Base-by-base conservation (phyloP, 1,140 invertebrate genomes). In the Leptinotarsa texana region DNA sequence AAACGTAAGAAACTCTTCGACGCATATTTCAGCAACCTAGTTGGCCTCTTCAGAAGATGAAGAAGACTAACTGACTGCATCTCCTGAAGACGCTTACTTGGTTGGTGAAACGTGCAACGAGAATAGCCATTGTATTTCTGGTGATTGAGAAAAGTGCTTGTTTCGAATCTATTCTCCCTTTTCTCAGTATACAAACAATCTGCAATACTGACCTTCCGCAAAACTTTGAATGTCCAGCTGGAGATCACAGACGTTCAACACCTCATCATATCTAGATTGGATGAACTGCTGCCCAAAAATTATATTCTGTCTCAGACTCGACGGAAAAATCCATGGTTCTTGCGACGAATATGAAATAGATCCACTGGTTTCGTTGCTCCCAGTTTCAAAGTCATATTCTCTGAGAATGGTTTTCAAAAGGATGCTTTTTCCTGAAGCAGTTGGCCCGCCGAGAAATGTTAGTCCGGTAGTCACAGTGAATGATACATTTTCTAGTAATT, bases 391-490 rank as follows among this genome's bases (percentile, higher is more conserved):
- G 57, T 95, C 82, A 18, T 57, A 57, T 82, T 96, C 95, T 27
- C 89, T 86, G 1, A 96, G 84, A 67, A 96, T 87, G 0, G 89
- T 86, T 79, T 94, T 88, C 1, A 94, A 83, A 1, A 94, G 79
- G 0, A 91, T 93, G 8, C 90, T 91, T 88, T 96, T 96, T 13
- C 95, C 94, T 13, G 92, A 87, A 18, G 94, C 94, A 18, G 96
- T 92, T 66, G 92, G 88, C 21, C 95, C 95, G 49, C 93, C 91
- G 1, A 96, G 83, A 5, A 91, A 90, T 42, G 91, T 82, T 51
- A 95, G 87, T 3, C 91, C 91, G 6, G 87, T 84, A 73, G 85
- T 81, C 1, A 91, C 86, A 5, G 84, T 85, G 18, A 93, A 77
- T 61, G 84, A 88, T 13, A 94, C 87, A 68, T 92, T 87, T 67